Evolutionary conservation across 2,113 vertebrate genomes (phyloP).

Genomic region (Madoqua kirkii): DNA sequence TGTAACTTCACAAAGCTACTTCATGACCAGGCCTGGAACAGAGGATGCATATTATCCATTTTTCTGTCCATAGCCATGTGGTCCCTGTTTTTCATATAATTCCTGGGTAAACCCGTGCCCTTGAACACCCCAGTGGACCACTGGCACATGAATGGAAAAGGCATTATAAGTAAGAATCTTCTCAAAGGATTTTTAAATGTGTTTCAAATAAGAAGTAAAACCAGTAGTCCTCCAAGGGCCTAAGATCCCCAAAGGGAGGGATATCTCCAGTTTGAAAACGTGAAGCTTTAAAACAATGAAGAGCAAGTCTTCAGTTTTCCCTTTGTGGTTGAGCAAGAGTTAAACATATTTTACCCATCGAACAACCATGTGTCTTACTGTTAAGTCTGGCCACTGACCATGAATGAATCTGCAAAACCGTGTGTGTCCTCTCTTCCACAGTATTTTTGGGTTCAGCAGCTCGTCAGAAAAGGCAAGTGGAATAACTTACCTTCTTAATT

Average conservation of each 20-base stretch:
- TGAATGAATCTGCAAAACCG: slow-evolving; percentile 54
- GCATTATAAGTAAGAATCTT: not conserved
- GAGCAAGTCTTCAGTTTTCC: not conserved
- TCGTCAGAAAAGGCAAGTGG: slow-evolving; percentile 90
- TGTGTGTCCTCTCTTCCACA: slow-evolving; percentile 79
- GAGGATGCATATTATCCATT: not conserved
- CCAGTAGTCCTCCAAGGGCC: not conserved
- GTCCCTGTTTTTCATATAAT: not conserved
- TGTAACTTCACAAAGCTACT: not conserved
- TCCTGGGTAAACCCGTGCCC: not conserved
- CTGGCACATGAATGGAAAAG: not conserved
- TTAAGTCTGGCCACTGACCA: not conserved
- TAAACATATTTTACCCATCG: not conserved
- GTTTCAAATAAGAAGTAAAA: not conserved
- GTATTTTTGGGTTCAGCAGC: slow-evolving; percentile 97
- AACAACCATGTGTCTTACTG: not conserved
- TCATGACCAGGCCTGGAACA: not conserved
- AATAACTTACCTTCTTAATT: slow-evolving; percentile 36
- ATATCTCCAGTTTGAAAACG: not conserved
- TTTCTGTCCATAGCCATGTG: not conserved
- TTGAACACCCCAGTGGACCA: not conserved
- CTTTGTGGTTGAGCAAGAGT: not conserved
- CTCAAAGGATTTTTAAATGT: not conserved
- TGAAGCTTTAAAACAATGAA: not conserved
- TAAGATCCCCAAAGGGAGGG: not conserved